Conservation (phyloP, 2,113 vertebrate genomes). For the Harpagus bidentatus region DNA sequence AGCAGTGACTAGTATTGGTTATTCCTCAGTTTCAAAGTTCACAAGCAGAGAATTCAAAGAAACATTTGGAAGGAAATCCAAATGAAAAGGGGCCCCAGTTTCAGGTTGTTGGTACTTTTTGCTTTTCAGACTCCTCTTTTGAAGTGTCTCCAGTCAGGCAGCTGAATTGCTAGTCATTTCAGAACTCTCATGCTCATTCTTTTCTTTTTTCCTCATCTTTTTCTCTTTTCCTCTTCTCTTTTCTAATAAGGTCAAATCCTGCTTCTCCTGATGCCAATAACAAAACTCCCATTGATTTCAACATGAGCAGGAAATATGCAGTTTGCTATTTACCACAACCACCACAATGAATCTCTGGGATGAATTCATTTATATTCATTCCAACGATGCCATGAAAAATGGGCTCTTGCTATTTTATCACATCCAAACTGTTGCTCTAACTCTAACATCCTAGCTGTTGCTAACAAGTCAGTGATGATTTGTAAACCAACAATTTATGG, state of each 20-base stretch:
- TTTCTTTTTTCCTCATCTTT: constrained; percentile 19
- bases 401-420: constrained; percentile 54
- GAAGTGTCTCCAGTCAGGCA: neutral
- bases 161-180: neutral
- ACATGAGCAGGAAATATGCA: constrained; percentile 62
- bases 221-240: constrained; percentile 41
- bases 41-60: neutral
- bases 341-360: constrained; percentile 58
- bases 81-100: neutral
- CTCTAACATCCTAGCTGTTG: constrained; percentile 57
- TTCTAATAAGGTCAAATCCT: constrained; percentile 59
- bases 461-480: constrained; percentile 68
- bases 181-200: neutral
- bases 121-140: neutral
- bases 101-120: constrained; percentile 4
- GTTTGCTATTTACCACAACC: constrained; percentile 55
- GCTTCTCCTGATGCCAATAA: constrained; percentile 45
- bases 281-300: constrained; percentile 60
- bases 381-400: constrained; percentile 55
- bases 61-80: neutral
- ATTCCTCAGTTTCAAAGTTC: constrained; percentile 5
- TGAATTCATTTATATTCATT: constrained; percentile 60
- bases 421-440: constrained; percentile 63
- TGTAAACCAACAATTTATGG: constrained; percentile 68
- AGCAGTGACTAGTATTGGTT: neutral